Evolutionary conservation across 1,140 invertebrate species (phyloP).

Genomic region (Nasonia vitripennis): DNA sequence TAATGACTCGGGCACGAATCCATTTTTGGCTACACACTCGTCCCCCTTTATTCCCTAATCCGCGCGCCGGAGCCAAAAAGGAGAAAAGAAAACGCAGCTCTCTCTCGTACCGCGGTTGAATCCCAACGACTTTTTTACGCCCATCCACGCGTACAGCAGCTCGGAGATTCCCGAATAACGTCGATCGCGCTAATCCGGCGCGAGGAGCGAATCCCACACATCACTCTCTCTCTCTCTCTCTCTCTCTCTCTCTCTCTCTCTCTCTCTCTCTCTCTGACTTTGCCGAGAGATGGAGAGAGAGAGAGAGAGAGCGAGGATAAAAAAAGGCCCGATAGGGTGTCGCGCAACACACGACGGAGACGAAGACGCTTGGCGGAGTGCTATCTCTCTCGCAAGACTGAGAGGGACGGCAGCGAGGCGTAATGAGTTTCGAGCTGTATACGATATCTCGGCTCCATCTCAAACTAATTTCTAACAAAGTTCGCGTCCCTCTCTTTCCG

Average conservation of each 20-base stretch:
- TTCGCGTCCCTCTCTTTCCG: constrained; percentile 14
- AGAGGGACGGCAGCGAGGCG: constrained; percentile 1
- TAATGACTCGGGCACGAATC: constrained; percentile 25
- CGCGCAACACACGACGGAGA: not conserved
- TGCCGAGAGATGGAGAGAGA: not conserved
- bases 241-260: not conserved
- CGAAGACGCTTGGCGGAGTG: constrained; percentile 3
- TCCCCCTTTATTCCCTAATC: constrained; percentile 8
- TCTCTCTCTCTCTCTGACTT: not conserved
- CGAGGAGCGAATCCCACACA: not conserved
- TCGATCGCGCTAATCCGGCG: too few relatives aligned
- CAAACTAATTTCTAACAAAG: constrained; percentile 60
- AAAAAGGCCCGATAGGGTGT: constrained; percentile 2
- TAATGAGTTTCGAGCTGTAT: constrained; percentile 48
- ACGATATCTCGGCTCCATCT: constrained; percentile 55
- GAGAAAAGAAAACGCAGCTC: not conserved
- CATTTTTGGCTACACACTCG: not conserved
- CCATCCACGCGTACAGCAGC: too few relatives aligned
- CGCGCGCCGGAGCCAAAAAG: not conserved
- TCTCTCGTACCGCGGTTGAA: not conserved
- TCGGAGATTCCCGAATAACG: too few relatives aligned
- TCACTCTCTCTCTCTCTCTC: not conserved
- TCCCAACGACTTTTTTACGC: too few relatives aligned
- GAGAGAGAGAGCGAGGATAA: not conserved
- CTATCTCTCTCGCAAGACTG: constrained; percentile 17